These are phyloP conservation scores for Chelonus insularis DNA, from an alignment of 1,140 invertebrate genomes.

Conservation along the genomic window DNA sequence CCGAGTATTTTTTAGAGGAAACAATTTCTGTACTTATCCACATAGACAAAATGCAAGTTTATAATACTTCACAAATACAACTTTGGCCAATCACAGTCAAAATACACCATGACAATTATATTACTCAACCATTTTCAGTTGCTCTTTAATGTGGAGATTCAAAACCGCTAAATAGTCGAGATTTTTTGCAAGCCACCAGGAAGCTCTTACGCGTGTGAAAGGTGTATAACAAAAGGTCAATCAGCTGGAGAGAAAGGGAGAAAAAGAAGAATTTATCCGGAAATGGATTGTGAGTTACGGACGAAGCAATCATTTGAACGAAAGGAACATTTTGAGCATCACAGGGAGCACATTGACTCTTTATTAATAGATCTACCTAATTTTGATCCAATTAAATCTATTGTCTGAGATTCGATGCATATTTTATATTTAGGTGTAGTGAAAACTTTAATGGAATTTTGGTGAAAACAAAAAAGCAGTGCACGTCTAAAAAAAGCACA, in stretches of 20 bases:
- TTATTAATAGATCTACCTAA: slow-evolving; percentile 22
- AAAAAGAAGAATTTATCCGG: slow-evolving; percentile 6
- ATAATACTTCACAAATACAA: slow-evolving; percentile 22
- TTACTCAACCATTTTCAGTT: slow-evolving; percentile 25
- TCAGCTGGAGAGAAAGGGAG: slow-evolving; percentile 20
- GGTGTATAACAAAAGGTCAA: slow-evolving; percentile 28
- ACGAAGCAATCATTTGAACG: slow-evolving; percentile 32
- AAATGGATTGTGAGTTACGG: not conserved
- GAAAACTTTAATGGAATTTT: slow-evolving; percentile 31
- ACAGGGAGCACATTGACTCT: slow-evolving; percentile 10
- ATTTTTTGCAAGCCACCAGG: slow-evolving; percentile 33
- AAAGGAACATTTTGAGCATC: slow-evolving; percentile 27
- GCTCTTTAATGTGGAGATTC: slow-evolving; percentile 30
- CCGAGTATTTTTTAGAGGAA: slow-evolving; percentile 17
- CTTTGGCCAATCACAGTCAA: slow-evolving; percentile 26
- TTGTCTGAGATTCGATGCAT: slow-evolving; percentile 34
- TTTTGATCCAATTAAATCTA: slow-evolving; percentile 25
- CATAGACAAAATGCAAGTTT: slow-evolving; percentile 28
- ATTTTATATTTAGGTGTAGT: slow-evolving; percentile 25
- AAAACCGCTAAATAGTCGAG: slow-evolving; percentile 23
- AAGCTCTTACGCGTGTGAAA: slow-evolving; percentile 36
- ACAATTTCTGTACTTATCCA: slow-evolving; percentile 23
- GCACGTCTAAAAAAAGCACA: slow-evolving; percentile 18
- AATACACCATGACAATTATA: slow-evolving; percentile 23
- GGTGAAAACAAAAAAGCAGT: slow-evolving; percentile 14